phyloP scores from a whole-genome alignment of 2,113 vertebrate genomes.

The Tonatia bakeri region DNA sequence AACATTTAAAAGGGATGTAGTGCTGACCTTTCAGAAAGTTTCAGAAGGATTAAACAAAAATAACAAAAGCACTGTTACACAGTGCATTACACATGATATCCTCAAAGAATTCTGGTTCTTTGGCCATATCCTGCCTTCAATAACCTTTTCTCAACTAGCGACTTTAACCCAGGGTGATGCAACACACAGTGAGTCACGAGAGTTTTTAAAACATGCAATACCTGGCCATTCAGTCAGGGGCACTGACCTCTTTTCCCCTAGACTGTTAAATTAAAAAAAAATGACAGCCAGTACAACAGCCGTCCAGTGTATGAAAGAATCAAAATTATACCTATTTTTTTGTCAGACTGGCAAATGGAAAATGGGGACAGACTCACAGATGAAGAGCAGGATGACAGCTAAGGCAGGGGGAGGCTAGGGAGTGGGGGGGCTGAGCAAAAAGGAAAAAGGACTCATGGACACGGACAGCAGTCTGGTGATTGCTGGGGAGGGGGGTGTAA shows the following conservation, averaged over 20 bases:
- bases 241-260: background rate
- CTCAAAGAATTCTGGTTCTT: background rate
- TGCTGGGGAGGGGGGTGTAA: too few species aligned
- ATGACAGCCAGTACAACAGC: background rate
- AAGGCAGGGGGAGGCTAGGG: too few species aligned
- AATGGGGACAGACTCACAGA: too few species aligned
- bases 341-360: background rate
- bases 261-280: background rate
- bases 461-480: too few species aligned
- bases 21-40: background rate
- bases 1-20: background rate
- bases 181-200: background rate
- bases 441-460: too few species aligned
- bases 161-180: background rate
- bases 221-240: background rate
- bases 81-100: background rate
- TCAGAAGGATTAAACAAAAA: constrained; percentile 13
- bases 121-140: background rate
- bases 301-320: background rate
- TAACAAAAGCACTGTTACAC: background rate
- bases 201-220: background rate
- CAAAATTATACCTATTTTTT: background rate
- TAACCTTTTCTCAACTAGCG: background rate
- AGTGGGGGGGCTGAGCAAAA: too few species aligned
- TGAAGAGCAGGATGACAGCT: too few species aligned